Percentiles rank a stretch among this genome's conserved stretches.
Conservation (phyloP, 2,888 invertebrate species). For the Thera britannica region DNA sequence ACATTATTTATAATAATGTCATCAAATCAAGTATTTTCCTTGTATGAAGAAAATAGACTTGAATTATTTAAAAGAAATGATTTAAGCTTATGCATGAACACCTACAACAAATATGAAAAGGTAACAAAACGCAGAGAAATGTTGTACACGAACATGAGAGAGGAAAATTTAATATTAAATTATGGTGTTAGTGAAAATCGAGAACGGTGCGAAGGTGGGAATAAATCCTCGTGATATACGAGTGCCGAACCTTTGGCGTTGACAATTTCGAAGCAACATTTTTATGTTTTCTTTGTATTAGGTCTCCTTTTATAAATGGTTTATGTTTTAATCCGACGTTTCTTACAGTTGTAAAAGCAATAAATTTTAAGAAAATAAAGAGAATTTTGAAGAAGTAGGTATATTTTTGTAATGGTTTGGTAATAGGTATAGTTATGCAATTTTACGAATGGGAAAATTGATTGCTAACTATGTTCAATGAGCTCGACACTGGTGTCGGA, state of each 20-base stretch:
- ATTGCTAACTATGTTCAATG: too few species aligned
- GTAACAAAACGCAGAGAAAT: conserved; percentile 77
- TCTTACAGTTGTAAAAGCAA: neutral
- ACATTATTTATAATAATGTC: too few species aligned
- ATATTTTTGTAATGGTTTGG: too few species aligned
- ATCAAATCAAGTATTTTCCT: too few species aligned
- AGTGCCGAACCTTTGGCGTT: conserved; percentile 67
- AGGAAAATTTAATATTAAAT: conserved; percentile 84
- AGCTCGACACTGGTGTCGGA: too few species aligned
- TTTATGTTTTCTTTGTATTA: conserved; percentile 58
- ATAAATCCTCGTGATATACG: conserved; percentile 83
- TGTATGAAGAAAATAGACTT: too few species aligned
- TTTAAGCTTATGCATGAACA: neutral
- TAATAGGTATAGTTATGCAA: too few species aligned
- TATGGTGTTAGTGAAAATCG: conserved; percentile 82
- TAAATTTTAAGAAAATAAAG: neutral
- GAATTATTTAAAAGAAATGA: neutral
- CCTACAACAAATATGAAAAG: conserved; percentile 62
- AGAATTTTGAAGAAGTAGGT: too few species aligned
- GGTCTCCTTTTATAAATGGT: conserved; percentile 41
- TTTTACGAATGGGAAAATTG: too few species aligned
- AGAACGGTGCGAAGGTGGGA: conserved; percentile 75
- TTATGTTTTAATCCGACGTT: conserved; percentile 28
- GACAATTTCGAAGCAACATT: conserved; percentile 79
- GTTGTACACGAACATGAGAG: conserved; percentile 68